Evolutionary conservation across 2,888 invertebrate genomes (phyloP).

Genomic region (Zhengitettix transpicula): DNA sequence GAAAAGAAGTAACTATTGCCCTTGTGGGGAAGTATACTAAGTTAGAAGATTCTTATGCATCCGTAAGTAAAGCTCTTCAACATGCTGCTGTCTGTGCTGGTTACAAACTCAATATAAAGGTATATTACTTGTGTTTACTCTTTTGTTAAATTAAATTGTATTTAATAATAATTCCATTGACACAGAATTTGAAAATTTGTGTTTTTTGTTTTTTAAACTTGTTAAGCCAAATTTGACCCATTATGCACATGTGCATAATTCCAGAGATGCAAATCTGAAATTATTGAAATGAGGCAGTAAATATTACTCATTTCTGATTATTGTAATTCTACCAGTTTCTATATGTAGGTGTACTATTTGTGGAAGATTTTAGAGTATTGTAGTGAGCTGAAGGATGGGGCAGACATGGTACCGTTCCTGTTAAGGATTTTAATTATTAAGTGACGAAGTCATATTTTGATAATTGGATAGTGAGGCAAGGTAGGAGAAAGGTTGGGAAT

Average conservation of each 20-base stretch:
- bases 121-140: slow-evolving; percentile 15
- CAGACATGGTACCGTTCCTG: no score
- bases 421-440: no score
- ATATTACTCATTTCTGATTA: no score
- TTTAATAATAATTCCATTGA: no score
- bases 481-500: no score
- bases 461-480: no score
- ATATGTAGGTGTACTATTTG: no score
- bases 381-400: no score
- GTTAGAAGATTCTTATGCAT: slow-evolving; percentile 90
- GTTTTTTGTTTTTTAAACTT: not conserved
- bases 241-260: not conserved
- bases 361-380: no score
- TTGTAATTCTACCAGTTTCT: no score
- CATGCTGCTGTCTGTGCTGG: slow-evolving; percentile 81
- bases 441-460: no score
- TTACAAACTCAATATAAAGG: slow-evolving; percentile 63
- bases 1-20: slow-evolving; percentile 74
- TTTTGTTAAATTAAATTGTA: no score
- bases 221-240: not conserved
- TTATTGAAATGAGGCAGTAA: not conserved
- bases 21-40: slow-evolving; percentile 95
- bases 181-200: not conserved
- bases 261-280: not conserved
- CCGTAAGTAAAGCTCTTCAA: slow-evolving; percentile 84